Evolutionary conservation across 2,113 vertebrate genomes (phyloP).

Genomic region (Hiodon tergisus): DNA sequence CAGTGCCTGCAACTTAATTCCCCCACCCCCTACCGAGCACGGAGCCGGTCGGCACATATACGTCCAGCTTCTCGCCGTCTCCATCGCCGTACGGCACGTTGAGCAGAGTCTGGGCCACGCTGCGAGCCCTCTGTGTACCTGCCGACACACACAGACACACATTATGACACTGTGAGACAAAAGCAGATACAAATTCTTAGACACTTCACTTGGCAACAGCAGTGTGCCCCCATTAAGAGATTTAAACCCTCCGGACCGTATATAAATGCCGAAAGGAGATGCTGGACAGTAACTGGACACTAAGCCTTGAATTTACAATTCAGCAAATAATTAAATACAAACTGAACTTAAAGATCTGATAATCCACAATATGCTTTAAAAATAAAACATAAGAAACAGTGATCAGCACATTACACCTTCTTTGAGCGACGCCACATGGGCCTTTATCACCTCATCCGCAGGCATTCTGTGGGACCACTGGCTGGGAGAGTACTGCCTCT

Average conservation of each 20-base stretch:
- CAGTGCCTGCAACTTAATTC: too few species aligned
- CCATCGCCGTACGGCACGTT: constrained; percentile 72
- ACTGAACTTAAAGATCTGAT: neutral
- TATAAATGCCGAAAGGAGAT: neutral
- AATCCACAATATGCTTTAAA: neutral
- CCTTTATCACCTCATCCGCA: constrained; percentile 65
- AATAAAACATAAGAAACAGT: neutral
- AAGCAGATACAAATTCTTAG: neutral
- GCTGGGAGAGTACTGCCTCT: constrained; percentile 77
- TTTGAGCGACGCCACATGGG: constrained; percentile 55
- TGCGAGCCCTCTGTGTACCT: constrained; percentile 71
- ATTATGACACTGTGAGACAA: constrained; percentile 10
- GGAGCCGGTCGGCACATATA: constrained; percentile 69
- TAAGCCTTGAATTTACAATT: neutral
- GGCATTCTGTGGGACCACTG: constrained; percentile 73
- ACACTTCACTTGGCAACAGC: too few species aligned
- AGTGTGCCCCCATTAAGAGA: too few species aligned
- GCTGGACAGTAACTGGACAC: neutral
- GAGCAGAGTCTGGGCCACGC: constrained; percentile 52
- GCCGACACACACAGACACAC: constrained; percentile 18
- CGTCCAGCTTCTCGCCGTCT: constrained; percentile 74
- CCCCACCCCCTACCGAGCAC: constrained; percentile 52
- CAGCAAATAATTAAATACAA: too few species aligned
- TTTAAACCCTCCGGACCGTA: too few species aligned
- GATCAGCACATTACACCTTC: constrained; percentile 60